phyloP scores from a whole-genome alignment of 2,797 vertebrate species.

The Poecilia wingei region DNA sequence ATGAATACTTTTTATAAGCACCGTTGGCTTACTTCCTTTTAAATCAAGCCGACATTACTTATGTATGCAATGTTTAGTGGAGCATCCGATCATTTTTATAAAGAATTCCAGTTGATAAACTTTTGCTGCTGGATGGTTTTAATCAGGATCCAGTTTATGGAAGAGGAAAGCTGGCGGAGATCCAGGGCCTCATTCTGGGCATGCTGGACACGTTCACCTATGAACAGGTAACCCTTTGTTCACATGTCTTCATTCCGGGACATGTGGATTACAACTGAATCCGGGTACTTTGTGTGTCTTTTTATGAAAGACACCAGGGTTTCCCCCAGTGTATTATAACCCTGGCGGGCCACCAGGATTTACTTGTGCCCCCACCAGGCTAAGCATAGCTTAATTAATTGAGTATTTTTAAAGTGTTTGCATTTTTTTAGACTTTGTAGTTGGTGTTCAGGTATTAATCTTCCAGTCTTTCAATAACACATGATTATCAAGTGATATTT shows the following conservation, averaged over 20 bases:
- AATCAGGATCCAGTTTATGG: slow-evolving; percentile 94
- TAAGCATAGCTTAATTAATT: no score
- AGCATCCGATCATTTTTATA: not conserved
- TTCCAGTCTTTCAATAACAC: no score
- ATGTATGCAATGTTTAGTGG: not conserved
- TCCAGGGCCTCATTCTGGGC: slow-evolving; percentile 93
- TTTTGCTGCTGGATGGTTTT: slow-evolving; percentile 9
- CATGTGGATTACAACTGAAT: not conserved
- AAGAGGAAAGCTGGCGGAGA: slow-evolving; percentile 94
- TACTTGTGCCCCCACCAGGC: no score
- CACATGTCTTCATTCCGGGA: not conserved
- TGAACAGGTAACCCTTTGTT: slow-evolving; percentile 84
- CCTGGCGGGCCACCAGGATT: no score
- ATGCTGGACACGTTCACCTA: slow-evolving; percentile 98
- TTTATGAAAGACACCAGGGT: no score
- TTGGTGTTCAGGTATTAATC: no score
- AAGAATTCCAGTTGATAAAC: not conserved
- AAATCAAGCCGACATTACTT: not conserved
- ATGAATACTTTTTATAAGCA: no score
- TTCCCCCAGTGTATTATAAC: no score
- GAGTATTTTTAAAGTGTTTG: no score
- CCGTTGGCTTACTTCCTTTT: not conserved
- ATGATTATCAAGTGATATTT: no score
- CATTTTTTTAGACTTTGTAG: no score
- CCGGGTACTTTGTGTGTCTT: no score